Evolutionary conservation across 2,797 vertebrate genomes (phyloP).

Genomic region (Poliocrania exsul): DNA sequence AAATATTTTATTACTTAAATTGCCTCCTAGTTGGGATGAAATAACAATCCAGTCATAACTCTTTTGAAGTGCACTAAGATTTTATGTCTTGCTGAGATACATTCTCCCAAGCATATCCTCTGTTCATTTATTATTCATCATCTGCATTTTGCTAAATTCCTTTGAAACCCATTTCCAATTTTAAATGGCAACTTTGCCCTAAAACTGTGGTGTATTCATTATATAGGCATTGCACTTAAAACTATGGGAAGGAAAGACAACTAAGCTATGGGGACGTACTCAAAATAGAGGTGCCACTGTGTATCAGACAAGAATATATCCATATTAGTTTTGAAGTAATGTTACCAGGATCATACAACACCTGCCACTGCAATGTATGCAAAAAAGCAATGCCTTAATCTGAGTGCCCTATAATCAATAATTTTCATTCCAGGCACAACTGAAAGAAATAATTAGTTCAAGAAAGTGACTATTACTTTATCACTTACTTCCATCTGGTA

Average conservation of each 20-base stretch:
- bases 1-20: conserved; percentile 57
- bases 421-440: neutral
- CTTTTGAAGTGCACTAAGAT: conserved; percentile 47
- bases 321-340: neutral
- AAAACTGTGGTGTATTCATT: neutral
- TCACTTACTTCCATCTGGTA: neutral
- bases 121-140: conserved; percentile 69
- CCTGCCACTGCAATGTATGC: neutral
- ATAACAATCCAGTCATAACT: conserved; percentile 35
- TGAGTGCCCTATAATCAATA: neutral
- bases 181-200: neutral
- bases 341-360: neutral
- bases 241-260: neutral
- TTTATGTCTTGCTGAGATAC: conserved; percentile 51
- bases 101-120: neutral
- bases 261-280: neutral
- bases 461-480: neutral
- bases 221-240: neutral
- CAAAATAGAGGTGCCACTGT: neutral
- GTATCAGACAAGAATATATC: neutral
- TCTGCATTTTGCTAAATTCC: conserved; percentile 47
- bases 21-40: neutral
- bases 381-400: neutral
- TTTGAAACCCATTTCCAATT: conserved; percentile 38
- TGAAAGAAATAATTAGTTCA: neutral